Conservation (phyloP, 1,140 invertebrate genomes). For the Triops longicaudatus region DNA sequence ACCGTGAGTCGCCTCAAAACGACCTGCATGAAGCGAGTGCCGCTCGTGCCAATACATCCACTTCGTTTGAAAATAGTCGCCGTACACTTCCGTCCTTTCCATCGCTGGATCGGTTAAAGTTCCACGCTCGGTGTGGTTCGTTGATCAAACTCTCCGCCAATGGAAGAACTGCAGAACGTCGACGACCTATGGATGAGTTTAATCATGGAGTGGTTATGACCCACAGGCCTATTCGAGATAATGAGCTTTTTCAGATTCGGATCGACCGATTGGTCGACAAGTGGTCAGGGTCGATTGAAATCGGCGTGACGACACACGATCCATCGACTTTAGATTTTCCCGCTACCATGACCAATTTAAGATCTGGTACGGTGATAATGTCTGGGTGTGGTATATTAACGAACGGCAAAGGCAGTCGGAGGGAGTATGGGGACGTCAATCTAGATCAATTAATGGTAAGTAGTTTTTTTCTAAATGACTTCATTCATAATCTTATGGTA, state of each 20-base stretch:
- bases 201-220: conserved; percentile 91
- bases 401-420: conserved; percentile 82
- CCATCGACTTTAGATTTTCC: conserved; percentile 82
- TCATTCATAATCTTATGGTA: no score
- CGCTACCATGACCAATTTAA: conserved; percentile 94
- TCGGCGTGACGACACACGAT: conserved; percentile 89
- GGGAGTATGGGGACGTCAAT: conserved; percentile 90
- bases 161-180: conserved; percentile 72
- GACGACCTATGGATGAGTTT: conserved; percentile 83
- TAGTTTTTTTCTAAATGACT: no score
- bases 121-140: conserved; percentile 78
- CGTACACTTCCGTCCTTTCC: conserved; percentile 1
- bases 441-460: conserved; percentile 77
- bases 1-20: background rate
- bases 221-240: conserved; percentile 70
- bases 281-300: conserved; percentile 89
- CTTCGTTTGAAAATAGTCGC: background rate
- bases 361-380: conserved; percentile 87
- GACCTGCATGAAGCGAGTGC: background rate
- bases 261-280: conserved; percentile 85
- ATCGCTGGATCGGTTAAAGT: conserved; percentile 58
- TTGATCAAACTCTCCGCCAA: conserved; percentile 79
- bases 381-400: conserved; percentile 88
- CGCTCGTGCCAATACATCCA: background rate
- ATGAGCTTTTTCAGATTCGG: conserved; percentile 86